These are phyloP conservation scores for Pollimyrus isidori DNA, from an alignment of 2,113 vertebrate species.

Conservation along the genomic window DNA sequence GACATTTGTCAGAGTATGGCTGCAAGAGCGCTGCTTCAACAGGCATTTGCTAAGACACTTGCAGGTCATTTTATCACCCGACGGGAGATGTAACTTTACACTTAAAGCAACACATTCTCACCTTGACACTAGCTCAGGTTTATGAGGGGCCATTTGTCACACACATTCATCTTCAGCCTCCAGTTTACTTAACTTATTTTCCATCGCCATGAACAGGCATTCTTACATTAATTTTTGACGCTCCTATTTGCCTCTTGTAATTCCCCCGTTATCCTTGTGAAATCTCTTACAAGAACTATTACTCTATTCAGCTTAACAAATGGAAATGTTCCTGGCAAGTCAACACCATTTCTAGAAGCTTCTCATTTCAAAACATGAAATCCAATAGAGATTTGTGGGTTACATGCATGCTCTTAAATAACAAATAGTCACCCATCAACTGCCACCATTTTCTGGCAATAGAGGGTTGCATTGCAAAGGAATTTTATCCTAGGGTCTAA, in stretches of 20 bases:
- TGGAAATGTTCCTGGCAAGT: not conserved
- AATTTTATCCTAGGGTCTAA: not conserved
- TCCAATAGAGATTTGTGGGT: not conserved
- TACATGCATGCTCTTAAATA: not conserved
- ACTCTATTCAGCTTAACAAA: not conserved
- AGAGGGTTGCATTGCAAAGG: not conserved
- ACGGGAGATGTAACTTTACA: not conserved
- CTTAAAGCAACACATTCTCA: not conserved
- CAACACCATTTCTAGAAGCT: not conserved
- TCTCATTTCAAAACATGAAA: not conserved
- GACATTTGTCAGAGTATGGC: conserved; percentile 29
- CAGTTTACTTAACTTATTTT: not conserved
- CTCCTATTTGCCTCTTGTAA: not conserved
- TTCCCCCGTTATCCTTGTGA: not conserved
- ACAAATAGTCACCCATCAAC: not conserved
- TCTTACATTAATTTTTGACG: not conserved
- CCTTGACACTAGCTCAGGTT: not conserved
- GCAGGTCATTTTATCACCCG: conserved; percentile 8
- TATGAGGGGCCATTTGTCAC: not conserved
- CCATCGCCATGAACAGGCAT: not conserved
- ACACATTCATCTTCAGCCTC: not conserved
- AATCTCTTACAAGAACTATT: not conserved
- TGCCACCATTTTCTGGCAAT: not conserved
- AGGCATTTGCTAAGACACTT: conserved; percentile 27
- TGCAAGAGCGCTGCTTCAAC: conserved; percentile 27